Evolutionary conservation across 2,113 vertebrate genomes (phyloP).

Genomic region (Natator depressus): DNA sequence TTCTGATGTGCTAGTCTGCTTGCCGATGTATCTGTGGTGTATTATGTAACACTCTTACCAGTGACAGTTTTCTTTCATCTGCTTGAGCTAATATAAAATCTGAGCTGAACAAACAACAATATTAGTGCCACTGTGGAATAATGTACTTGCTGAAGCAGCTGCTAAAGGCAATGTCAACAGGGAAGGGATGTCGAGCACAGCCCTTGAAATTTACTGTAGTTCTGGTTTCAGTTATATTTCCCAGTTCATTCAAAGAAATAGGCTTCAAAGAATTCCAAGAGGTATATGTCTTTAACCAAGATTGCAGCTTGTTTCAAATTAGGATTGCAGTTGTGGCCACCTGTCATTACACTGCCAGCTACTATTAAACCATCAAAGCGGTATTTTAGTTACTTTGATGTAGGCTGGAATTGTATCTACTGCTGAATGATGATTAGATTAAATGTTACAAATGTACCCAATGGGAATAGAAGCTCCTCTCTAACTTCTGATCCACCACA

Average conservation of each 20-base stretch:
- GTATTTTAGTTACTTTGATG: slow-evolving; percentile 78
- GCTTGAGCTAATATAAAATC: background rate
- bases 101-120: background rate
- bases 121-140: background rate
- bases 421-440: slow-evolving; percentile 66
- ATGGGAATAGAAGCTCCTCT: slow-evolving; percentile 57
- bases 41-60: background rate
- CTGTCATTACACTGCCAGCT: slow-evolving; percentile 72
- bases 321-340: slow-evolving; percentile 59
- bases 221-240: background rate
- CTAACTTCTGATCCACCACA: slow-evolving; percentile 17
- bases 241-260: background rate
- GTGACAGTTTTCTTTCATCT: background rate
- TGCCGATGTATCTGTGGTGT: background rate
- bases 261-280: slow-evolving; percentile 16
- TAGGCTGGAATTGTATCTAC: slow-evolving; percentile 67
- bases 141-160: background rate
- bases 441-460: slow-evolving; percentile 77
- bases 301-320: slow-evolving; percentile 64
- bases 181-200: background rate
- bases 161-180: background rate
- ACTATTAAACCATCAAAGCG: slow-evolving; percentile 79
- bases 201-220: background rate
- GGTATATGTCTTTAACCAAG: slow-evolving; percentile 12
- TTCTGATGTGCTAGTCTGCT: rapidly evolving